Base-by-base conservation (phyloP, 2,888 invertebrate genomes). In the Fragum whitleyi region DNA sequence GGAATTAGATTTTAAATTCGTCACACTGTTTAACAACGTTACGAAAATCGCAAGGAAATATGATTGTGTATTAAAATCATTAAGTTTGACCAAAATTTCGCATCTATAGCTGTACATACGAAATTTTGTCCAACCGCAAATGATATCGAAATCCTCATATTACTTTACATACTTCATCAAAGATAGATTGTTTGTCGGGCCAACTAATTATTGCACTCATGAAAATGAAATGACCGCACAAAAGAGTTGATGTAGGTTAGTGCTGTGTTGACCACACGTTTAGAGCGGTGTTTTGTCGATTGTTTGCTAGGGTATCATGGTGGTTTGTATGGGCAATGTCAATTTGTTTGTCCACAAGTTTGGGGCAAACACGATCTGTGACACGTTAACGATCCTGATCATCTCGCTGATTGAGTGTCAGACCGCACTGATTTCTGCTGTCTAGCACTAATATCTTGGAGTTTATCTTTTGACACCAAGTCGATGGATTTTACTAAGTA, bases 221-320 rank as follows among this genome's bases (percentile, higher is more conserved):
- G 47, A 47, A 47, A 47, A 47, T 47, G 47, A 47, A 47, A 47
- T 47, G 5, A 47, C n/a, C 47, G 16, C 3, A 57, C 14, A 26
- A 26, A 57, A 57, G 26, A 11, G 57, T 57, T 57, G 11, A 11
- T 57, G 57, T 21, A 23, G 57, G 6, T 51, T 57, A 3, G 57
- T 57, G 2, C 57, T n/a, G 3, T 57, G 57, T 57, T 57, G 23
- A 57, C 9, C 23, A 57, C 57, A 57, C 57, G 3, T 57, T 57
- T 3, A 6, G 5, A 7, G 26, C 57, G 23, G 26, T 19, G 57
- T 57, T 57, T 57, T 23, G 26, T 0, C 57, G 36, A 9, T 62
- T 62, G 62, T 62, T 32, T 62, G 57, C n/a, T n/a, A 21, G n/a
- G 62, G 32, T 36, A 62, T 62, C 62, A 62, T 62, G n/a, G 7